phyloP scores from a whole-genome alignment of 2,888 invertebrate genomes.

The Cerastis rubricosa region DNA sequence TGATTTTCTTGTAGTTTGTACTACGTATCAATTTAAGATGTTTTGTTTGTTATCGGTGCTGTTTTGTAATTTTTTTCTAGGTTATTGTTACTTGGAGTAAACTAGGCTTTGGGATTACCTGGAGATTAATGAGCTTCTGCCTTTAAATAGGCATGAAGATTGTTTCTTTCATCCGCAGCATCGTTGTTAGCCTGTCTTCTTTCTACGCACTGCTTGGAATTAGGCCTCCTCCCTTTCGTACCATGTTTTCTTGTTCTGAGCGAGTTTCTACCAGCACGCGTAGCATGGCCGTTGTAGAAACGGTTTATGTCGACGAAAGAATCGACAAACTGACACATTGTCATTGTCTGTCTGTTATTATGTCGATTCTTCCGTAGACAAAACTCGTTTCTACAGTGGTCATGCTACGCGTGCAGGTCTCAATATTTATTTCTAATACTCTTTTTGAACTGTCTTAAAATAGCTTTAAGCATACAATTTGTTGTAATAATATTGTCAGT shows the following conservation, averaged over 20 bases:
- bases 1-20: neutral
- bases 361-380: too few relatives aligned
- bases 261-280: neutral
- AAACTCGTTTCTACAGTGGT: too few relatives aligned
- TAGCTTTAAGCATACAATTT: neutral
- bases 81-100: neutral
- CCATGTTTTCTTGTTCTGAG: neutral
- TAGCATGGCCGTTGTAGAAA: too few relatives aligned
- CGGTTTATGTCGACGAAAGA: too few relatives aligned
- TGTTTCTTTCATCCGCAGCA: neutral
- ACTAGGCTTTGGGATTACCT: neutral
- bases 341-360: too few relatives aligned
- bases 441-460: conserved; percentile 11
- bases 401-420: too few relatives aligned
- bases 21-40: neutral
- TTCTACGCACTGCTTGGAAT: neutral
- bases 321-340: too few relatives aligned
- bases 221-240: neutral
- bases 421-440: neutral
- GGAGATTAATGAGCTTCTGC: neutral
- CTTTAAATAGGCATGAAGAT: neutral
- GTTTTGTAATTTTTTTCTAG: neutral
- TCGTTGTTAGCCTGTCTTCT: neutral
- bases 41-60: neutral
- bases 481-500: conserved; percentile 8